Conservation (phyloP, 2,888 invertebrate genomes). For the Lochmaea capreae region DNA sequence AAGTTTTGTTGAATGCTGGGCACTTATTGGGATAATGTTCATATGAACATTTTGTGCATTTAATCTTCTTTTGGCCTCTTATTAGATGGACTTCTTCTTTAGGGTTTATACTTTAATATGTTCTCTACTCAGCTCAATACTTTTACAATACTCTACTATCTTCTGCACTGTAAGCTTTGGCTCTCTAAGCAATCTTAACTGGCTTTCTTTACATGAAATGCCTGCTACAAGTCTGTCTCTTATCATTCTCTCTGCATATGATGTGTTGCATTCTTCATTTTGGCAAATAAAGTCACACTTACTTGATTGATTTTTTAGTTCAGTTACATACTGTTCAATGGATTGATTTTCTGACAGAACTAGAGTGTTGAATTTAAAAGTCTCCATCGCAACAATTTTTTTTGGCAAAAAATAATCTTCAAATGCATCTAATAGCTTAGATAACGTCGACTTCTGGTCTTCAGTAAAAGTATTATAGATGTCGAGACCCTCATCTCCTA, state of each 20-base stretch:
- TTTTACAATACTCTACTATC: conserved; percentile 23
- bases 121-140: conserved; percentile 13
- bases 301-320: conserved; percentile 1
- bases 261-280: conserved; percentile 10
- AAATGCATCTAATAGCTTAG: not conserved
- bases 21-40: conserved; percentile 10
- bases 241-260: conserved; percentile 24
- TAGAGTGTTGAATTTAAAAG: conserved; percentile 10
- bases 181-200: conserved; percentile 13
- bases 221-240: conserved; percentile 22
- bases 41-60: conserved; percentile 28
- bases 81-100: conserved; percentile 14
- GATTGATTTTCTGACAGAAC: not conserved
- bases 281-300: conserved; percentile 14
- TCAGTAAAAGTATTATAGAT: not conserved
- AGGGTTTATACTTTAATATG: conserved; percentile 18
- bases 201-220: conserved; percentile 8
- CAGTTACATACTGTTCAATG: conserved; percentile 2
- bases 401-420: not conserved
- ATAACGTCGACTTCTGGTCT: not conserved
- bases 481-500: no score
- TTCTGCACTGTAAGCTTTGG: conserved; percentile 10
- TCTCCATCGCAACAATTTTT: not conserved
- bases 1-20: conserved; percentile 28
- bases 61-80: conserved; percentile 23